Percentiles rank a stretch among this genome's conserved stretches.
phyloP scores from a whole-genome alignment of 2,888 invertebrate genomes.

The Heliothis peltigera region DNA sequence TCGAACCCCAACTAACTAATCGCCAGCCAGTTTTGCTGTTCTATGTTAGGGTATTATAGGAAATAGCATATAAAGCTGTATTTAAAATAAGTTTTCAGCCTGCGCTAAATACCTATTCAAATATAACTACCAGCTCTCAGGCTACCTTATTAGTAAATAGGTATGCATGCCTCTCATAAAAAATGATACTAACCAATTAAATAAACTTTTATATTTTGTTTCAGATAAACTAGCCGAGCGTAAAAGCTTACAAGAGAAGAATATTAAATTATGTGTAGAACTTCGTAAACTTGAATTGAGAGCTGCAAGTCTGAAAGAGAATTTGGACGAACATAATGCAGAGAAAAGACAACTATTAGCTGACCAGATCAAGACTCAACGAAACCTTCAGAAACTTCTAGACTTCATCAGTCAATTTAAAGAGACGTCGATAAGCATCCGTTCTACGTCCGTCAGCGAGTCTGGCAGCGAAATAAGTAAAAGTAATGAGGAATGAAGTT shows the following conservation, averaged over 20 bases:
- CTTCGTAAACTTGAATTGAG: constrained; percentile 84
- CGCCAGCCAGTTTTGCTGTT: no score
- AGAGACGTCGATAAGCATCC: constrained; percentile 82
- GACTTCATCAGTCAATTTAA: constrained; percentile 88
- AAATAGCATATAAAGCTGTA: no score
- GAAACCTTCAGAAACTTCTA: constrained; percentile 85
- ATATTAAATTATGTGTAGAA: constrained; percentile 84
- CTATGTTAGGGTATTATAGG: no score
- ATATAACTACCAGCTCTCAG: no score
- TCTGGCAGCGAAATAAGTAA: constrained; percentile 84
- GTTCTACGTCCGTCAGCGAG: constrained; percentile 82
- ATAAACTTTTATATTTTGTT: constrained; percentile 38
- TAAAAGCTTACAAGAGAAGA: constrained; percentile 84
- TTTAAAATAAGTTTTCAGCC: no score
- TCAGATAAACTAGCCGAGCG: constrained; percentile 85
- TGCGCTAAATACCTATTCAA: no score
- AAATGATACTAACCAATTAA: not conserved
- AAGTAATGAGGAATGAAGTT: constrained; percentile 83
- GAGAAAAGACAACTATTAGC: constrained; percentile 85
- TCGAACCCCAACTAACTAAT: no score
- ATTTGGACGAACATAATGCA: constrained; percentile 84
- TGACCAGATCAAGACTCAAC: constrained; percentile 86
- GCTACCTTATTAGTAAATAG: no score
- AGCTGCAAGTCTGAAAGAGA: constrained; percentile 83
- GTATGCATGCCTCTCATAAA: no score